Evolutionary conservation across 2,888 invertebrate genomes (phyloP), one percentile per base, ranked within the genome.

Genomic region (Limnephilus marmoratus): DNA sequence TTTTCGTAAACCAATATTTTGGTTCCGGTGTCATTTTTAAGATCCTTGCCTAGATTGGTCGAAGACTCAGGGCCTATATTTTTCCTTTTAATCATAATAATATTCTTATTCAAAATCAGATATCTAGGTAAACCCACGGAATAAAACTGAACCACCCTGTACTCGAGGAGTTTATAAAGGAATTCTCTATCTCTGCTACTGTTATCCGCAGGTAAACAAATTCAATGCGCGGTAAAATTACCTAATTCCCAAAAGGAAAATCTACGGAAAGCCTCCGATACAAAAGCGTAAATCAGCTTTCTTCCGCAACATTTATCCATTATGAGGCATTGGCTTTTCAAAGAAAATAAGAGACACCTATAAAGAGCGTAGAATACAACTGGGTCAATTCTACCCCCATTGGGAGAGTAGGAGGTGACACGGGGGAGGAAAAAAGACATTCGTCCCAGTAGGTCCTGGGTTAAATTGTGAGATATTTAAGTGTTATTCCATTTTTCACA

Each of bases 261-360:
- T 85, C 24, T 85, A 85, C 85, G 9, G 37, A 49, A 86, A 87
- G 31, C 5, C 41, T 87, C 80, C 34, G 37, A 89, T 89, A 80
- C 88, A 89, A 31, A 89, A 37, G 37, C 80, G 88, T 89, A 89
- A 89, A 89, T 89, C 88, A 24, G 86, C 34, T 80, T 81, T 89
- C 31, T 89, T 80, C 87, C 81, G 34, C 88, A 89, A 89, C 88
- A 89, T 89, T 89, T 68, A 89, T 89, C 88, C 88, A 12, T 80
- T 80, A 80, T 41, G 81, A 81, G 80, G 80, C 37, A 80, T 37
- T 89, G 24, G 37, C 88, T 89, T 86, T 89, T 18, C 12, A 81
- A 89, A 37, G 18, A 81, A 89, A 89, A 89, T 81, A 89, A n/a
- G 37, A 80, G 80, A 80, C 80, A 81, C 80, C 80, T 89, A 37